Percentiles rank a stretch among this genome's conserved stretches.
Conservation (phyloP, 2,888 invertebrate species). For the Cosmia trapezina region DNA sequence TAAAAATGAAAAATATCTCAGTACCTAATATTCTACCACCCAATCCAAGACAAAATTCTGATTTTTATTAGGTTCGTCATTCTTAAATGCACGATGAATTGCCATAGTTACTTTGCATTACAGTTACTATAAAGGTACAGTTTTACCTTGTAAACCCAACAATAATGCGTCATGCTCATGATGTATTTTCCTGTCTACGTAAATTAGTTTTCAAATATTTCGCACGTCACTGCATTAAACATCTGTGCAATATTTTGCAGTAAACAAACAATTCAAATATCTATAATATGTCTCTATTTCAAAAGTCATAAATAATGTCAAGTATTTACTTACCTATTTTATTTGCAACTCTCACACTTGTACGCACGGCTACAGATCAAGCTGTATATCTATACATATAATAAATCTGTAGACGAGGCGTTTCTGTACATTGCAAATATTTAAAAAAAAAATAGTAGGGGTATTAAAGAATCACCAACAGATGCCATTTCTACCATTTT, state of each 20-base stretch:
- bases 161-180: conserved; percentile 49
- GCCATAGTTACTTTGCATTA: conserved; percentile 23
- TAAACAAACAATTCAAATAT: conserved; percentile 37
- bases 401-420: no score
- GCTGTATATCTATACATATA: no score
- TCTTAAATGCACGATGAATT: conserved; percentile 12
- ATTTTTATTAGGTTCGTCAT: conserved; percentile 17
- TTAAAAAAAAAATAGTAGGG: no score
- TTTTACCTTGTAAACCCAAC: conserved; percentile 67
- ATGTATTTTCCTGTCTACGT: conserved; percentile 68
- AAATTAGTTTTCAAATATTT: conserved; percentile 39
- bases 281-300: conserved; percentile 21
- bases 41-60: conserved; percentile 21
- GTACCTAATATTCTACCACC: not conserved
- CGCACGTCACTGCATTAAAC: conserved; percentile 32
- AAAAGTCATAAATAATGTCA: conserved; percentile 26
- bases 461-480: no score
- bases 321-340: conserved; percentile 32
- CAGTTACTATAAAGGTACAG: conserved; percentile 23
- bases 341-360: conserved; percentile 40
- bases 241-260: conserved; percentile 39
- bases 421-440: no score
- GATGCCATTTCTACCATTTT: no score
- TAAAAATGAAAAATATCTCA: no score
- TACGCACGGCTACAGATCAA: conserved; percentile 21